Conservation (phyloP, 2,797 vertebrate genomes). For the Perdix hodgsoniae region DNA sequence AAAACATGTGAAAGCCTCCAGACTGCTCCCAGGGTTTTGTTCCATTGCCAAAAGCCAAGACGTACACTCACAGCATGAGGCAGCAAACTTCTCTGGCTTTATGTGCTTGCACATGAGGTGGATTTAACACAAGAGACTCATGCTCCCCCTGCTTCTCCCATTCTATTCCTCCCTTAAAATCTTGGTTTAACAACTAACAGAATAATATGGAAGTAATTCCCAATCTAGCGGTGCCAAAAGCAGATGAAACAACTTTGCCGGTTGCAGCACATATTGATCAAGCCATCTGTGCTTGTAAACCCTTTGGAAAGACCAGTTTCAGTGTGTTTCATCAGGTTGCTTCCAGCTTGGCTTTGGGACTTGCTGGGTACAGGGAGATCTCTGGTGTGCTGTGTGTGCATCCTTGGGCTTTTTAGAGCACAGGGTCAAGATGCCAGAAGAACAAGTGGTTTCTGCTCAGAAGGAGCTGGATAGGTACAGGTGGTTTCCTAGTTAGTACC, state of each 20-base stretch:
- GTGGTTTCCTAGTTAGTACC: neutral
- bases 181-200: neutral
- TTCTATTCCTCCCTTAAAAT: neutral
- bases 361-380: neutral
- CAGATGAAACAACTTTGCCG: constrained; percentile 29
- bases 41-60: constrained; percentile 50
- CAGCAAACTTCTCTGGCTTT: constrained; percentile 41
- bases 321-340: neutral
- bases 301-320: neutral
- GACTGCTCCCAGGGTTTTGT: constrained; percentile 52
- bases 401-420: neutral
- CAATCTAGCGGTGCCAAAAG: neutral
- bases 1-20: constrained; percentile 40
- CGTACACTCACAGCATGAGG: constrained; percentile 31
- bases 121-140: constrained; percentile 9
- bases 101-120: neutral
- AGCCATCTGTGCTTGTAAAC: neutral
- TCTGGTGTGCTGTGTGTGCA: neutral
- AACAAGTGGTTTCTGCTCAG: neutral
- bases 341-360: neutral
- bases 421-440: neutral
- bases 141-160: rapidly evolving
- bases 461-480: neutral
- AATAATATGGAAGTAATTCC: constrained; percentile 8
- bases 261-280: neutral